phyloP scores from a whole-genome alignment of 2,888 invertebrate species.

The Smittia sp. region DNA sequence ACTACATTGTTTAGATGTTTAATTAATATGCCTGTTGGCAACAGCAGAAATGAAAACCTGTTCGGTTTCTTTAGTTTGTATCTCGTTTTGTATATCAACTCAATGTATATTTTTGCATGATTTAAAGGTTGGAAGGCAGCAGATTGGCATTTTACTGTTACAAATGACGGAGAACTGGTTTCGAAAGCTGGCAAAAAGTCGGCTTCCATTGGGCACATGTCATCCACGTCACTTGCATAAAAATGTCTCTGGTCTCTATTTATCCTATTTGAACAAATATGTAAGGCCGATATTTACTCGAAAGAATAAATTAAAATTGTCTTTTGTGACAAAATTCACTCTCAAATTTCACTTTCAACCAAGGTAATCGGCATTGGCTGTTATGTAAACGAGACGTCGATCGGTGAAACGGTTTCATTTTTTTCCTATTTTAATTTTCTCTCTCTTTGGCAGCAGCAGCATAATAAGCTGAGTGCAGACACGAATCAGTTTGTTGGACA shows the following conservation, averaged over 20 bases:
- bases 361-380: background rate
- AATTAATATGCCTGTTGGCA: background rate
- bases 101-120: conserved; percentile 12
- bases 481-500: background rate
- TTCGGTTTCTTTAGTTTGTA: conserved; percentile 20
- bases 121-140: conserved; percentile 28
- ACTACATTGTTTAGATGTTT: background rate
- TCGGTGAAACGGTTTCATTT: conserved; percentile 23
- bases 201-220: too few species aligned
- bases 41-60: conserved; percentile 6
- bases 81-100: background rate
- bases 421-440: background rate
- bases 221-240: too few species aligned
- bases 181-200: background rate
- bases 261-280: too few species aligned
- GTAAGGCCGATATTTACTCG: too few species aligned
- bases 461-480: background rate
- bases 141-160: conserved; percentile 8
- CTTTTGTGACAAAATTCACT: background rate
- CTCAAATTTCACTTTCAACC: conserved; percentile 6
- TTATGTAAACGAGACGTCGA: conserved; percentile 25
- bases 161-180: background rate
- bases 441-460: background rate
- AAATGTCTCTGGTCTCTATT: too few species aligned
- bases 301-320: too few species aligned